These are phyloP conservation scores for Dasypolia templi DNA, from an alignment of 2,888 invertebrate species.

Conservation along the genomic window DNA sequence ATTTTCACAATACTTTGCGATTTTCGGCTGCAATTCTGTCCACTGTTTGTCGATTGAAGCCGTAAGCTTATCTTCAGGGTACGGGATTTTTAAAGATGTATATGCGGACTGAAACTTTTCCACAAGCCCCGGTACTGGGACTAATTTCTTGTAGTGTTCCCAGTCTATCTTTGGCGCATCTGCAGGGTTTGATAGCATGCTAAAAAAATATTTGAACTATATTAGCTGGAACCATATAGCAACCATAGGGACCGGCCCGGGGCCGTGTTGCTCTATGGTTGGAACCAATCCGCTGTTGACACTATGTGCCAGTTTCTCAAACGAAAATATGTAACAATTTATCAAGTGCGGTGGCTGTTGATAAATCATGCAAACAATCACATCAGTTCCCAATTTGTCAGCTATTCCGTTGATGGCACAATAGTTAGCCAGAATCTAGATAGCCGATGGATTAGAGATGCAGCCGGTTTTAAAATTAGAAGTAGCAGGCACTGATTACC, in stretches of 20 bases:
- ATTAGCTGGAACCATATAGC: too few relatives aligned
- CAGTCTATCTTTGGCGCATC: slow-evolving; percentile 84
- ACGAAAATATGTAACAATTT: not conserved
- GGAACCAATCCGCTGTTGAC: not conserved
- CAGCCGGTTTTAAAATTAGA: not conserved
- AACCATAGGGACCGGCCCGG: too few relatives aligned
- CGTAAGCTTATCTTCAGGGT: slow-evolving; percentile 78
- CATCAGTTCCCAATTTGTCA: not conserved
- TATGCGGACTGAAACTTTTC: slow-evolving; percentile 80
- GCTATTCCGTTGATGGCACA: not conserved
- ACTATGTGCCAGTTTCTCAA: not conserved
- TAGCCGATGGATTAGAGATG: not conserved
- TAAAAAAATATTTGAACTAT: slow-evolving; percentile 54
- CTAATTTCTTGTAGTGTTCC: slow-evolving; percentile 78
- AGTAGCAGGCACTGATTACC: not conserved
- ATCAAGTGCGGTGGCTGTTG: not conserved
- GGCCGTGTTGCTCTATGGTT: too few relatives aligned
- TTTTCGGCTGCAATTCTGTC: slow-evolving; percentile 74
- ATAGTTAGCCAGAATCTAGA: not conserved
- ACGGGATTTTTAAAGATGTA: slow-evolving; percentile 76
- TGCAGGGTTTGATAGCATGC: slow-evolving; percentile 78
- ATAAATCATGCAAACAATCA: not conserved
- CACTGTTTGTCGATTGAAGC: slow-evolving; percentile 81
- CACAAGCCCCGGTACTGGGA: slow-evolving; percentile 79
- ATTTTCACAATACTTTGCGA: slow-evolving; percentile 75